Base-by-base conservation (phyloP, 2,797 vertebrate genomes). In the Pachyuromys duprasi region DNA sequence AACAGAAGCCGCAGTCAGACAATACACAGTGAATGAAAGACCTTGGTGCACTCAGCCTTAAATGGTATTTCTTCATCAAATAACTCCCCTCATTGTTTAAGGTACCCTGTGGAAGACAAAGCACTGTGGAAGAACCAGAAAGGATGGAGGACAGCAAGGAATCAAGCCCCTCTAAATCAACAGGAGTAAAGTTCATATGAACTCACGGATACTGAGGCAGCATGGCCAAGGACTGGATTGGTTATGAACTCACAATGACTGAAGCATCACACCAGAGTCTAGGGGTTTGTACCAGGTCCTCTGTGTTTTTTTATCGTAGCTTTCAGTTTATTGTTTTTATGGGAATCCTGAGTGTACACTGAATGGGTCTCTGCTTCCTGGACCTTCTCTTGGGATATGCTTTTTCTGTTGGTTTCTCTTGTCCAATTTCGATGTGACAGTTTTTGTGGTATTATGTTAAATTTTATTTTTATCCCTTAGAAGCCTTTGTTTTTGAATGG, bases 261-360 rank as follows among this genome's bases (percentile, higher is more conserved):
- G 55, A 57, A 57, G 55, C 55, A 57, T 57, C 55, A 17, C 17
- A 4, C 17, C 39, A 49, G 5, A 15, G 60, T 1, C 5, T 4
- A 33, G 12, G 1, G 5, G 1, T 20, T 3, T 83, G 5, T 0
- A 20, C 1, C 14, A 12, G 36, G 57, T 31, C 5, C 5, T 63
- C 14, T 63, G 8, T 8, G 9, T 45, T 49, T 49, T 11, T 28
- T 20, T 11, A 20, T 6, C 42, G 9, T 42, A 5, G 2, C 8
- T 83, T 83, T 14, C 8, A 45, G 2, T 83, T 49, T 49, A 49
- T 8, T 49, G 49, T 49, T 83, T 33, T 33, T 20, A 22, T 45
- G 26, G 26, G 11, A 65, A 13, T 65, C 8, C 26, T 45, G 26
- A 62, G 24, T 17, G 0, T 65, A 20, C 8, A 4, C 13, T 33